Conservation (phyloP, 2,888 invertebrate species). For the Chymomyza fuscimana region DNA sequence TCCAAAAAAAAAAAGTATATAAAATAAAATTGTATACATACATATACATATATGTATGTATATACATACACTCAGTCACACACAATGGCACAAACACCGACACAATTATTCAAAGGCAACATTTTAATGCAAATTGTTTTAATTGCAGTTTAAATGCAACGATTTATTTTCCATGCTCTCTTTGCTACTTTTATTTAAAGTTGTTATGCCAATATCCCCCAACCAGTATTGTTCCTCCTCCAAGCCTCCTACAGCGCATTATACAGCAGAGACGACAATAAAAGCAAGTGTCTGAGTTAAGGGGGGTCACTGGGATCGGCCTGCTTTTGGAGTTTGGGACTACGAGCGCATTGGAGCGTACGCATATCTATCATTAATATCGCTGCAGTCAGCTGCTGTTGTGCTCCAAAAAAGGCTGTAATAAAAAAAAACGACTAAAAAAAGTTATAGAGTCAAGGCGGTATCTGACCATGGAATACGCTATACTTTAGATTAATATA, state of each 20-base stretch:
- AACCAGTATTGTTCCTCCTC: background rate
- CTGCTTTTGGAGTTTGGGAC: background rate
- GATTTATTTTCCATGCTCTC: slow-evolving; percentile 11
- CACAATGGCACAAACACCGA: background rate
- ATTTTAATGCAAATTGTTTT: slow-evolving; percentile 9
- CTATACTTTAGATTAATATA: no score
- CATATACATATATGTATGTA: background rate
- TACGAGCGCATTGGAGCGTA: slow-evolving; percentile 63
- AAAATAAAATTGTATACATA: background rate
- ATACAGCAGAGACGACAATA: slow-evolving; percentile 28
- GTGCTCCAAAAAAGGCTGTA: slow-evolving; percentile 52
- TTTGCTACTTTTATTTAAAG: slow-evolving; percentile 30
- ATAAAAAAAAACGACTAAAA: slow-evolving; percentile 34
- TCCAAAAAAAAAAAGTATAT: background rate
- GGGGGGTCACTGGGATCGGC: slow-evolving; percentile 1
- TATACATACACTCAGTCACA: background rate
- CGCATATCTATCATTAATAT: slow-evolving; percentile 72
- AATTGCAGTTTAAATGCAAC: slow-evolving; percentile 32
- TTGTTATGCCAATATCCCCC: background rate
- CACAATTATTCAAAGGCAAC: slow-evolving; percentile 5
- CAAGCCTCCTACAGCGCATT: slow-evolving; percentile 32
- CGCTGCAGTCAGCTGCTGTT: slow-evolving; percentile 74
- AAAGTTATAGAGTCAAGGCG: slow-evolving; percentile 13
- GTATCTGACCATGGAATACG: background rate
- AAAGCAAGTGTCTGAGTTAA: background rate